Base-by-base conservation (phyloP, 2,113 vertebrate species). In the Oryzias melastigma region DNA sequence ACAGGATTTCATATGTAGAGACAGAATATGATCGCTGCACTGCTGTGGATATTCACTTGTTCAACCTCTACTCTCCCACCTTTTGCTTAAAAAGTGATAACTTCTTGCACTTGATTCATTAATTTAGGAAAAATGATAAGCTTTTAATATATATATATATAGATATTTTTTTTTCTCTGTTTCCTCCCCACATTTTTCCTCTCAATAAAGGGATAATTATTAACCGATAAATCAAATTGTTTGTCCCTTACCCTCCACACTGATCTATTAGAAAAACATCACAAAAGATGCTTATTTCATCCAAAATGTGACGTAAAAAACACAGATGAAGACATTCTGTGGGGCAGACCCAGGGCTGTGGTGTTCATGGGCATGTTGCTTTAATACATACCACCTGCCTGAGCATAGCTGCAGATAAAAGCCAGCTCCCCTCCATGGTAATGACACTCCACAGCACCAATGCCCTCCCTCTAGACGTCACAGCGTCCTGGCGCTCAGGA, bases 1-100 rank as follows among this genome's bases (percentile, higher is more conserved):
- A 54, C 58, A 78, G 77, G 65, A 81, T 80, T 85, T 81, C 75
- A 77, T 76, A 76, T 85, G 84, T 85, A 85, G 76, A 81, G 73
- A 71, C 54, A 80, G 81, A 87, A 83, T 78, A 80, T 72, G 69
- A 78, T 81, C 67, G 75, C 68, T 70, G 76, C 80, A 80, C 59
- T 68, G 55, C 65, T 65, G 75, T 72, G 77, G 52, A 56, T 51
- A 52, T 79, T 66, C 45, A 16, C 52, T 27, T 50, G 22, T 59
- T 76, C 50, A 3, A 22, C 57, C 52, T 73, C 51, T 67, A 42
- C 48, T 15, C 43, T 27, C 45, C 51, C 55, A 51, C 25, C 62
- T 70, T 67, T 52, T 24, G 24, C 19, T 27, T 5, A 52, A 52
- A 66, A 35, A 35, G 45, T 55, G 35, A 58, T 29, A 25, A 65